Base-by-base conservation (phyloP, 2,888 invertebrate species). In the Acronicta aceris region DNA sequence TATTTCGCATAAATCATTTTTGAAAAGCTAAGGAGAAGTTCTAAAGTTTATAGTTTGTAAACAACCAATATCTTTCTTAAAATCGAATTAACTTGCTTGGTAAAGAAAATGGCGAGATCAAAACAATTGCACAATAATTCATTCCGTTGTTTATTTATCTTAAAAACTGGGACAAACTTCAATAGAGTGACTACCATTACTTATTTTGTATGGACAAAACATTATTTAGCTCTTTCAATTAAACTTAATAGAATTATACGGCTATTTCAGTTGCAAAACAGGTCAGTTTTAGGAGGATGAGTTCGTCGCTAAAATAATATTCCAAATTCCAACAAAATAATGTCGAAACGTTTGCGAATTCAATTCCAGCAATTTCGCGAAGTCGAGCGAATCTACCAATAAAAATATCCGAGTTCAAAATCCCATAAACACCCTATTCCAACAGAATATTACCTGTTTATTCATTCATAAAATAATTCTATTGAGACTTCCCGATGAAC, bases 401-500 rank as follows among this genome's bases (percentile, higher is more conserved):
- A n/a, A 38, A 38, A n/a, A n/a, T n/a, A n/a, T n/a, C 38, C 6
- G 6, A 4, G 1, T 60, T 27, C 7, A 51, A n/a, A 53, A 46
- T 65, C 21, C n/a, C 30, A 59, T 33, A 25, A 10, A 16, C 63
- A 71, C 71, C 76, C 76, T 76, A 78, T 0, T 13, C 76, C 76
- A 74, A 78, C 66, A 46, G 33, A 45, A 50, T 12, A 69, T 56
- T 73, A 72, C 76, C 77, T 78, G 76, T 68, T 78, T 76, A 74
- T 63, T 72, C 74, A 67, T 74, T 67, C 67, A 70, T 69, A 65
- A 74, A 78, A 78, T 78, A 78, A 64, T 78, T 71, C 63, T 72
- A 78, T 76, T 76, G 72, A 74, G 55, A 54, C 52, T 46, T 40
- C 50, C 58, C 46, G 49, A n/a, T 51, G 50, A 81, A 81, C 72